Evolutionary conservation across 2,888 invertebrate species (phyloP).

Genomic region (Cephus pygmeus): DNA sequence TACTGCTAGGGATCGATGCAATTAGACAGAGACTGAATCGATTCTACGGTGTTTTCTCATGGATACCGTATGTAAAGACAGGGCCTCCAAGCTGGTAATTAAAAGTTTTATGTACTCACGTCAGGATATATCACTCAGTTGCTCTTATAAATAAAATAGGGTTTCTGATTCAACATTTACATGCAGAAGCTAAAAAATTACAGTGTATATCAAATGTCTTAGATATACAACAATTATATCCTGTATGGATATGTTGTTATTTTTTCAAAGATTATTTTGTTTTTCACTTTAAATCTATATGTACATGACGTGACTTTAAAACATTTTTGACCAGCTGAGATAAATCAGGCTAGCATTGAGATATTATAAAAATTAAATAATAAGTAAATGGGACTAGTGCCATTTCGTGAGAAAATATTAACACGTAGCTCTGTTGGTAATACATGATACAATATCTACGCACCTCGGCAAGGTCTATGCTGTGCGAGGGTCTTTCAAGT

Average conservation of each 20-base stretch:
- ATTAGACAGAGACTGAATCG: constrained; percentile 37
- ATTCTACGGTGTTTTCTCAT: constrained; percentile 28
- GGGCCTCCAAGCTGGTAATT: constrained; percentile 29
- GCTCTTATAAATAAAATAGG: background rate
- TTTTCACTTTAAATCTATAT: background rate
- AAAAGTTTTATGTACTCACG: constrained; percentile 34
- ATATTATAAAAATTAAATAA: constrained; percentile 45
- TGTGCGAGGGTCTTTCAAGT: constrained; percentile 66
- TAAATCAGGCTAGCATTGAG: constrained; percentile 34
- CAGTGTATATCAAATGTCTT: background rate
- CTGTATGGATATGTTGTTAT: background rate
- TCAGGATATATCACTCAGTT: constrained; percentile 7
- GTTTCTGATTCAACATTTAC: background rate
- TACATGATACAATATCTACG: constrained; percentile 67
- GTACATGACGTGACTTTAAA: constrained; percentile 30
- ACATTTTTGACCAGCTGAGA: constrained; percentile 20
- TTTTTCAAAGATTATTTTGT: background rate
- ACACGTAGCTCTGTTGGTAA: constrained; percentile 67
- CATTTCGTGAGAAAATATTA: constrained; percentile 67
- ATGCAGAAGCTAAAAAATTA: background rate
- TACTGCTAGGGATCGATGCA: constrained; percentile 13
- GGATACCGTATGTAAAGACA: constrained; percentile 35
- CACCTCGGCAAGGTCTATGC: constrained; percentile 67
- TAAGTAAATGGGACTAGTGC: constrained; percentile 64
- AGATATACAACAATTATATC: background rate